Evolutionary conservation across 2,113 vertebrate species (phyloP).

Genomic region (Tiliqua scincoides): DNA sequence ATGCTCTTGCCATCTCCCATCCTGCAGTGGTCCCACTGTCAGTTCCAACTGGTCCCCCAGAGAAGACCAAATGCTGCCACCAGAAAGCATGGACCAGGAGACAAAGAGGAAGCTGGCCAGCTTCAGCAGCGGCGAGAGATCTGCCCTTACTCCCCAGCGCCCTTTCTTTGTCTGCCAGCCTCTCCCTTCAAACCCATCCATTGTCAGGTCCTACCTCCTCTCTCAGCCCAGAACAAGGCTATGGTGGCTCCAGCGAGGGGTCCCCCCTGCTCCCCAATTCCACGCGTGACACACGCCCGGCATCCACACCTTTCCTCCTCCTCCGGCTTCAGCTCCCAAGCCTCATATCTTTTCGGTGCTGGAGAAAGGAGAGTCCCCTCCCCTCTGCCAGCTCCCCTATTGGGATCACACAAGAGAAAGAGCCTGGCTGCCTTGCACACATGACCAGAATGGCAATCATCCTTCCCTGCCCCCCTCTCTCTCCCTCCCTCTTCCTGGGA

Average conservation of each 20-base stretch:
- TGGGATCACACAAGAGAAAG: conserved; percentile 20
- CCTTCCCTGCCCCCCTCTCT: neutral
- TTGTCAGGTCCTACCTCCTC: conserved; percentile 51
- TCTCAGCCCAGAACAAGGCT: neutral
- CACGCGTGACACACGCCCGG: neutral
- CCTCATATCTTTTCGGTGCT: neutral
- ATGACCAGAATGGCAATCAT: conserved; percentile 52
- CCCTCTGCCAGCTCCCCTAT: conserved; percentile 13
- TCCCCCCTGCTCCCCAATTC: fast-evolving
- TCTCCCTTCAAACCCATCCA: neutral
- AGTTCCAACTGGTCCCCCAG: neutral
- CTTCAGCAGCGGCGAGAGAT: neutral
- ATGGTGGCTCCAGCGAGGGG: neutral
- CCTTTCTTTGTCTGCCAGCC: conserved; percentile 17
- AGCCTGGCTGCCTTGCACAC: conserved; percentile 33
- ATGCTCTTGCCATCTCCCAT: neutral
- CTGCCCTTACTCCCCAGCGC: neutral
- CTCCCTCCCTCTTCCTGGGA: conserved; percentile 9
- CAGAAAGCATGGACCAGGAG: neutral
- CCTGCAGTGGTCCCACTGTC: neutral
- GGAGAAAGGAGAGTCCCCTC: neutral
- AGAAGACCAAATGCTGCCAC: neutral
- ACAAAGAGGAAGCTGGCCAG: neutral
- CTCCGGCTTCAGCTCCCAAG: neutral
- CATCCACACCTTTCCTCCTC: neutral